Percentiles rank a stretch among this genome's conserved stretches.
These are phyloP conservation scores for Pedionomus torquatus DNA, from an alignment of 2,113 vertebrate genomes.

Conservation along the genomic window DNA sequence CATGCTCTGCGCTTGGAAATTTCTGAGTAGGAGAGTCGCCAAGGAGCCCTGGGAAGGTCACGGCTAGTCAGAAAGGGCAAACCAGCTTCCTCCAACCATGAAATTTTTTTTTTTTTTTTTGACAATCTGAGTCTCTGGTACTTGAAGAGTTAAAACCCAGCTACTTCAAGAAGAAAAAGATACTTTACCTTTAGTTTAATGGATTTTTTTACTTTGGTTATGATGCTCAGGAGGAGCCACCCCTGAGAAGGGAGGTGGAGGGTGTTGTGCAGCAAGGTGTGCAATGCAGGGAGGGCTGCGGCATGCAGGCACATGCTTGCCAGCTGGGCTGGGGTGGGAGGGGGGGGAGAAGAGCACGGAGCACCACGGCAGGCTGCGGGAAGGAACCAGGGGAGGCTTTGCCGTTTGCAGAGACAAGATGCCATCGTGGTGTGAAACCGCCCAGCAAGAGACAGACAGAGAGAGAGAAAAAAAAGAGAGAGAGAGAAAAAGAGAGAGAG, in stretches of 20 bases:
- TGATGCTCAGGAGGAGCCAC: slow-evolving; percentile 66
- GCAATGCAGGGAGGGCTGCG: background rate
- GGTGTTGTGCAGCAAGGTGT: background rate
- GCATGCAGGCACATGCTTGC: background rate
- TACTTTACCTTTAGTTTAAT: slow-evolving; percentile 84
- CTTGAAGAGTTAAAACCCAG: slow-evolving; percentile 67
- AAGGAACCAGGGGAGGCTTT: background rate
- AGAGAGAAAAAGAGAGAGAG: background rate
- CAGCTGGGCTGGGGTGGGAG: background rate
- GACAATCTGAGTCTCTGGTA: slow-evolving; percentile 66
- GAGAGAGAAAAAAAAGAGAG: slow-evolving; percentile 21
- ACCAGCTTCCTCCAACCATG: background rate
- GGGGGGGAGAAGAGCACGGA: background rate
- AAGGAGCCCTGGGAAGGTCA: slow-evolving; percentile 44
- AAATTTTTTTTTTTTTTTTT: background rate
- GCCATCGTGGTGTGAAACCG: slow-evolving; percentile 7
- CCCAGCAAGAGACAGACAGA: background rate
- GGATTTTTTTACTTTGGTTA: slow-evolving; percentile 77
- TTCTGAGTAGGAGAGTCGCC: background rate
- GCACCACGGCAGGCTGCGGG: background rate
- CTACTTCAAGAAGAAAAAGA: slow-evolving; percentile 67
- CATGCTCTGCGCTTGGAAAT: background rate
- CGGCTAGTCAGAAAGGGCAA: background rate
- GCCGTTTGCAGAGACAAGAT: background rate
- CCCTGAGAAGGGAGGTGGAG: slow-evolving; percentile 51